Conservation (phyloP, 2,113 vertebrate species). For the Chroicocephalus ridibundus region DNA sequence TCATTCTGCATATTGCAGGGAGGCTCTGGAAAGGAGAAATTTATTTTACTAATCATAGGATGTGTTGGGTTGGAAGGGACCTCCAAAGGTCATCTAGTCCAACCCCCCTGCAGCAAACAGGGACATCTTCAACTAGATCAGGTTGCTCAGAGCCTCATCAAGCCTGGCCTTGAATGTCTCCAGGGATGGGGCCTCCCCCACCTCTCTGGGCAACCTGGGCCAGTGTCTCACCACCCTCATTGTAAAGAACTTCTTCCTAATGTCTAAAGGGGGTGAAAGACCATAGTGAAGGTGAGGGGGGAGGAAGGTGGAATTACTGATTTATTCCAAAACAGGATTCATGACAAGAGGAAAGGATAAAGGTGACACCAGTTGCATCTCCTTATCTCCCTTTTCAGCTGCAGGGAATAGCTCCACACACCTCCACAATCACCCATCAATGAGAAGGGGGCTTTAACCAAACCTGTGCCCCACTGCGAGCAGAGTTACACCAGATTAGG, state of each 20-base stretch:
- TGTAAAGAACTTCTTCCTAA: no score
- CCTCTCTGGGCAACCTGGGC: no score
- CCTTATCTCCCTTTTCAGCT: not conserved
- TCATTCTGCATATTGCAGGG: not conserved
- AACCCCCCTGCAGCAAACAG: no score
- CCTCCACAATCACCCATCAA: not conserved
- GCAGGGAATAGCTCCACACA: not conserved
- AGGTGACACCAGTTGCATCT: not conserved
- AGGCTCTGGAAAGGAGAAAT: not conserved
- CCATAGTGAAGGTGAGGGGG: accelerated
- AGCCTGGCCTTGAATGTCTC: no score
- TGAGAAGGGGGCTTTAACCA: not conserved
- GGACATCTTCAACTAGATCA: no score
- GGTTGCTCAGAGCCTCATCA: no score
- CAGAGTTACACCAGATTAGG: not conserved
- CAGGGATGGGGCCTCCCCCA: no score
- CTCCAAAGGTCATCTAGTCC: no score
- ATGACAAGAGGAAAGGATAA: not conserved
- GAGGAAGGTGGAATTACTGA: not conserved
- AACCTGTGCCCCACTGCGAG: not conserved
- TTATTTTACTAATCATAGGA: not conserved
- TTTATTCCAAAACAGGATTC: not conserved
- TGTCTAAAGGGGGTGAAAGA: not conserved
- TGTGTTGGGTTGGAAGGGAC: no score
- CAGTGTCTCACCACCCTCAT: no score